phyloP scores from a whole-genome alignment of 2,797 vertebrate species.

The Alca torda region DNA sequence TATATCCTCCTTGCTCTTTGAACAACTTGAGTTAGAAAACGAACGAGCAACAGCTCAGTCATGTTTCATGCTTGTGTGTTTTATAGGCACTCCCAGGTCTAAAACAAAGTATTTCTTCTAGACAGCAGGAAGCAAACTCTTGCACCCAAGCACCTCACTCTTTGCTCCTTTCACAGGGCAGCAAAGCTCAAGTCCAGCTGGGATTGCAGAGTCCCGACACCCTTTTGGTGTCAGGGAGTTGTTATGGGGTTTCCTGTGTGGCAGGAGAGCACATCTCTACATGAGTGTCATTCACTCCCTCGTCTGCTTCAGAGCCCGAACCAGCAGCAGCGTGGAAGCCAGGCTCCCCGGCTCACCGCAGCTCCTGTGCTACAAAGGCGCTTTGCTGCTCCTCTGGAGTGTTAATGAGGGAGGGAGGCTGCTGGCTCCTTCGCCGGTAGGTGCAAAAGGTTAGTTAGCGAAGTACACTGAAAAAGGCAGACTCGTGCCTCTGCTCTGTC shows the following conservation, averaged over 20 bases:
- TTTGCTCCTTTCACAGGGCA: not conserved
- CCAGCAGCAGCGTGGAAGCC: rapidly evolving
- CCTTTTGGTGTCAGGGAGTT: not conserved
- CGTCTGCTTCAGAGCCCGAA: not conserved
- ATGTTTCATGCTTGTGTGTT: not conserved
- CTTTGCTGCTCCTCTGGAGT: not conserved
- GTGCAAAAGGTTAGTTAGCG: not conserved
- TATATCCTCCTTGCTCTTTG: not conserved
- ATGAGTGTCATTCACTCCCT: rapidly evolving
- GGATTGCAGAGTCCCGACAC: not conserved
- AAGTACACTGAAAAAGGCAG: not conserved
- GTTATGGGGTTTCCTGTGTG: not conserved
- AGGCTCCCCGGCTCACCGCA: rapidly evolving
- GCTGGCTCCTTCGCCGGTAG: not conserved
- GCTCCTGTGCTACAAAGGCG: rapidly evolving
- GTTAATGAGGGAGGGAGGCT: not conserved
- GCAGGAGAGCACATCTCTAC: not conserved
- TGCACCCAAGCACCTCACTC: not conserved
- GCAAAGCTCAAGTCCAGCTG: not conserved
- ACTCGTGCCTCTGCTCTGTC: not conserved
- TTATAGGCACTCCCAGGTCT: not conserved
- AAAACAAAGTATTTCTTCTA: not conserved
- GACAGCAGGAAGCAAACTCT: not conserved
- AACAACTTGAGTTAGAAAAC: not conserved
- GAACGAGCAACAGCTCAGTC: not conserved